Conservation (phyloP, 1,140 invertebrate species). For the Ceratosolen fusciceps region DNA sequence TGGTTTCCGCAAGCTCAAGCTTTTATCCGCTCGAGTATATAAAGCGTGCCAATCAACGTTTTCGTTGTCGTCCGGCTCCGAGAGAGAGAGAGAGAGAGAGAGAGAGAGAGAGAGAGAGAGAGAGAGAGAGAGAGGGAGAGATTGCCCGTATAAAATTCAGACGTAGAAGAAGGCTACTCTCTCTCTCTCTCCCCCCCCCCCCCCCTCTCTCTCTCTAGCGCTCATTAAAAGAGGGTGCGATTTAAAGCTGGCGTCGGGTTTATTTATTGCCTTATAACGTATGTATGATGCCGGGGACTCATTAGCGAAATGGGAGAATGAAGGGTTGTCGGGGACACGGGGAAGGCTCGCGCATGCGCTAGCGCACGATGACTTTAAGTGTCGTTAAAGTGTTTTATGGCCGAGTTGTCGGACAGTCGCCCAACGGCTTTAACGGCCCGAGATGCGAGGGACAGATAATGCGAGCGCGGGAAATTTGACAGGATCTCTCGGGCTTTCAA, state of each 20-base stretch:
- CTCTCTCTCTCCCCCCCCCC: no score
- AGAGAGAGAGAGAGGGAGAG: no score
- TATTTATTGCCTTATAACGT: slow-evolving; percentile 66
- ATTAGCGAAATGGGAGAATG: slow-evolving; percentile 5
- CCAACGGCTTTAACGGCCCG: slow-evolving; percentile 14
- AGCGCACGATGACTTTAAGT: slow-evolving; percentile 55
- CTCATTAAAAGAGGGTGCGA: slow-evolving; percentile 1
- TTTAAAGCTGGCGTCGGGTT: slow-evolving; percentile 20
- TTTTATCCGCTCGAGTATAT: no score
- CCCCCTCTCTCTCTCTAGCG: no score
- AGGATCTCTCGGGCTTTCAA: slow-evolving; percentile 30
- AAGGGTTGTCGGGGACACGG: neutral
- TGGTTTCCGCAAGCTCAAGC: no score
- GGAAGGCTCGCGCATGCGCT: slow-evolving; percentile 15
- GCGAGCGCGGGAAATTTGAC: slow-evolving; percentile 39
- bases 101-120: no score
- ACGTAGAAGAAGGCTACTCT: no score
- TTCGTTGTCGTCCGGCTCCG: no score
- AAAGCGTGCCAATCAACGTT: no score
- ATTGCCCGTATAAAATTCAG: no score
- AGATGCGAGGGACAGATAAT: no score
- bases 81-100: no score
- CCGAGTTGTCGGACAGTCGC: neutral
- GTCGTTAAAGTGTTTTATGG: slow-evolving; percentile 53
- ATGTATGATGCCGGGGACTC: slow-evolving; percentile 48